A percentile compares a stretch with the other conserved stretches of the same genome.
Conservation (phyloP, 2,888 invertebrate genomes). For the Biston stratarius region DNA sequence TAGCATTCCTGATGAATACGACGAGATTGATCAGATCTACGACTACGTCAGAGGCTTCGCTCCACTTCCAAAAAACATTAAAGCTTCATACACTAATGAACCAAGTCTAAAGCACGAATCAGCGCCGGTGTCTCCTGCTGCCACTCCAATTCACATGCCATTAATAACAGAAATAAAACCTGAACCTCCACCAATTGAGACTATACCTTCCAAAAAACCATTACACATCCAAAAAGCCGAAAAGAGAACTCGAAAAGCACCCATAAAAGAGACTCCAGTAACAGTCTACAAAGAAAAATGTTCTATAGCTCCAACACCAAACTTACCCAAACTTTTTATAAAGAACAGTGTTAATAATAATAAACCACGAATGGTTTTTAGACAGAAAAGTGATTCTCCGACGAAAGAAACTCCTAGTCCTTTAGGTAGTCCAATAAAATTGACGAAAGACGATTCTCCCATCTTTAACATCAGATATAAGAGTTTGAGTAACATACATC, state of each 20-base stretch:
- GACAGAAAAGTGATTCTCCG: constrained; percentile 91
- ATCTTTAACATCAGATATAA: constrained; percentile 92
- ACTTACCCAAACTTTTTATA: constrained; percentile 91
- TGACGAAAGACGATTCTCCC: constrained; percentile 90
- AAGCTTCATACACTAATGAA: constrained; percentile 87
- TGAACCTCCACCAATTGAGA: constrained; percentile 96
- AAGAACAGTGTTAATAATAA: constrained; percentile 90
- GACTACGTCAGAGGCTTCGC: constrained; percentile 98
- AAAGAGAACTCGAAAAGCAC: constrained; percentile 90
- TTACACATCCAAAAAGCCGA: constrained; percentile 87
- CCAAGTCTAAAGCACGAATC: constrained; percentile 80
- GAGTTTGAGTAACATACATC: constrained; percentile 90
- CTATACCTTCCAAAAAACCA: constrained; percentile 94
- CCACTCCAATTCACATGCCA: constrained; percentile 85
- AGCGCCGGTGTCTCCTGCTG: constrained; percentile 85
- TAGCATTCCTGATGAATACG: constrained; percentile 93
- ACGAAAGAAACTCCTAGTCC: constrained; percentile 90
- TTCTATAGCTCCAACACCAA: constrained; percentile 82
- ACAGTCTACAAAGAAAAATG: constrained; percentile 87
- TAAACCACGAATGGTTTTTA: constrained; percentile 88
- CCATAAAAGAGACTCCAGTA: constrained; percentile 84
- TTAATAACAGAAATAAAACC: constrained; percentile 89
- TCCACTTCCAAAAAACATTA: constrained; percentile 93
- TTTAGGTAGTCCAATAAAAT: constrained; percentile 80
- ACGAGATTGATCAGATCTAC: constrained; percentile 98